These are phyloP conservation scores for Sapayoa aenigma DNA, from an alignment of 2,113 vertebrate species.

Conservation along the genomic window DNA sequence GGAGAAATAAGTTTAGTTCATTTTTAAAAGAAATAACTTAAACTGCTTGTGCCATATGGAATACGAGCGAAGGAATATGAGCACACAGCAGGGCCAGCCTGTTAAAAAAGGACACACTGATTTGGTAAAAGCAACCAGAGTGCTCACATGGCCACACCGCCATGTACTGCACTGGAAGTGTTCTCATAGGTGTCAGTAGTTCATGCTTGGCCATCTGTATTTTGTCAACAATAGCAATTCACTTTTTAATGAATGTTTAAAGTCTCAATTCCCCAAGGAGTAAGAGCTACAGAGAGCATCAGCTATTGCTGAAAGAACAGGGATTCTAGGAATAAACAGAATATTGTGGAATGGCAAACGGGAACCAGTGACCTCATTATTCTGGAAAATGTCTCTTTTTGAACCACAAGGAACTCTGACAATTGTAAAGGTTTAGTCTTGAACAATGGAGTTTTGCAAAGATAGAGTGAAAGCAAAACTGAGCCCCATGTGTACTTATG, in stretches of 20 bases:
- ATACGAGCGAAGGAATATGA: background rate
- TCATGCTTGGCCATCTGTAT: conserved; percentile 60
- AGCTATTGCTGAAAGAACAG: conserved; percentile 61
- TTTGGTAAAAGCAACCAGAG: conserved; percentile 5
- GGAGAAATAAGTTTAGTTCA: background rate
- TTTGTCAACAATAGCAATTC: conserved; percentile 69
- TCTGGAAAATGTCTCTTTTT: conserved; percentile 66
- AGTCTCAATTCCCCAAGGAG: conserved; percentile 42
- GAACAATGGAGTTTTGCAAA: conserved; percentile 53
- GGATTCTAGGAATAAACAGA: conserved; percentile 60
- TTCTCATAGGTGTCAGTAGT: conserved; percentile 34
- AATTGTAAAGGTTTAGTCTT: conserved; percentile 27
- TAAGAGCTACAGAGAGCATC: conserved; percentile 57
- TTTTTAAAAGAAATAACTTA: conserved; percentile 34
- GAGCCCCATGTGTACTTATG: conserved; percentile 30
- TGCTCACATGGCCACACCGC: background rate
- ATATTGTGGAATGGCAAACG: conserved; percentile 43
- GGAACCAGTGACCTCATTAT: conserved; percentile 58
- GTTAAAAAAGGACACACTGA: background rate
- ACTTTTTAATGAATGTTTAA: conserved; percentile 69
- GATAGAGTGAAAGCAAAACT: conserved; percentile 60
- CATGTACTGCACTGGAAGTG: background rate
- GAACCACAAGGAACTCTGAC: conserved; percentile 53
- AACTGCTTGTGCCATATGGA: background rate
- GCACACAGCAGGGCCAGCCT: background rate